Evolutionary conservation across 2,113 vertebrate species (phyloP).

Genomic region (Ranitomeya variabilis): DNA sequence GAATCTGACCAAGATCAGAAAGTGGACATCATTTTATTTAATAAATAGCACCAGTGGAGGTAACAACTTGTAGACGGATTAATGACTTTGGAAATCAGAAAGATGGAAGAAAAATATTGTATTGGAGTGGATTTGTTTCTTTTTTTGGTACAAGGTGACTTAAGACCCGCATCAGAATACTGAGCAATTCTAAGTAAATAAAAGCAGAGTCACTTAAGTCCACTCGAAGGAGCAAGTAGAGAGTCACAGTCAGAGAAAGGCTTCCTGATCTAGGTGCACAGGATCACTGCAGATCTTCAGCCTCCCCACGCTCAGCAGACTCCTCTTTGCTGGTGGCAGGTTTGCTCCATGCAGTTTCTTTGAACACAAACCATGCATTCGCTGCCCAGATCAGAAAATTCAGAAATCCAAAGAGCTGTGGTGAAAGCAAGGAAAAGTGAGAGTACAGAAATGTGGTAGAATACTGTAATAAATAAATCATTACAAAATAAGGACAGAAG

Average conservation of each 20-base stretch:
- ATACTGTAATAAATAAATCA: not conserved
- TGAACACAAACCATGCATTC: conserved; percentile 96
- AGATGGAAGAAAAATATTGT: conserved; percentile 1
- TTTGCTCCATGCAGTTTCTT: conserved; percentile 88
- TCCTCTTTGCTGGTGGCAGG: conserved; percentile 67
- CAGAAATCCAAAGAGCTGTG: conserved; percentile 91
- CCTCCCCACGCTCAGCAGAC: conserved; percentile 72
- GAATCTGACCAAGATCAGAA: not conserved
- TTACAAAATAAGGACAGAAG: no score
- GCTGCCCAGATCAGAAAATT: conserved; percentile 92
- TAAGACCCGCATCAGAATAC: not conserved
- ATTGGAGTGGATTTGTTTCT: not conserved
- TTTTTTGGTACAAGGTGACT: not conserved
- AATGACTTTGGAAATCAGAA: conserved; percentile 1
- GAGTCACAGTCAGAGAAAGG: conserved; percentile 1
- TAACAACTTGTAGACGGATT: conserved; percentile 9
- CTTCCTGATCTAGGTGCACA: not conserved
- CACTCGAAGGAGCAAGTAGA: conserved; percentile 21
- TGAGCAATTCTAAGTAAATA: not conserved
- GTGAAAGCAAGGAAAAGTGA: conserved; percentile 43
- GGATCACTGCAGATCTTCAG: conserved; percentile 72
- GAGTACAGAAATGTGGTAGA: not conserved
- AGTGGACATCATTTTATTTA: conserved; percentile 44
- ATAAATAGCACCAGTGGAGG: conserved; percentile 49
- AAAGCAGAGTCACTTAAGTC: not conserved